phyloP scores from a whole-genome alignment of 2,113 vertebrate genomes.

The Hemiprocne comata region DNA sequence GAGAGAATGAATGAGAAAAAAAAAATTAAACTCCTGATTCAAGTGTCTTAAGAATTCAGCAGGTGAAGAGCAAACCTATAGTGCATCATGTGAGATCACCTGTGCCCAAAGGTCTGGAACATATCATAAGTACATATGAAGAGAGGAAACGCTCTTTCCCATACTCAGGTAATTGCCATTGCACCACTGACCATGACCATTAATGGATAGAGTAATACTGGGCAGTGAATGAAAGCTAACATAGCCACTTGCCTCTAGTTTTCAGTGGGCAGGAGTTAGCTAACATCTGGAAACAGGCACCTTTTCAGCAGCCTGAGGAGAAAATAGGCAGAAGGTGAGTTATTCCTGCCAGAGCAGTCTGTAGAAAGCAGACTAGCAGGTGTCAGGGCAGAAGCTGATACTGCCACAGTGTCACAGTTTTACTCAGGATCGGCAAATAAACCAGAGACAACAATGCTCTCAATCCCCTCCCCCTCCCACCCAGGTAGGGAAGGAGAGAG shows the following conservation, averaged over 20 bases:
- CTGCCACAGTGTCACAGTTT: too few relatives aligned
- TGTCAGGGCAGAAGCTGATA: neutral
- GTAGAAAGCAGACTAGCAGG: neutral
- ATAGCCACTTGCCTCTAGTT: neutral
- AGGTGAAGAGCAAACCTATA: neutral
- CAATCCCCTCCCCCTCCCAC: too few relatives aligned
- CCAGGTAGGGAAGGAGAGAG: too few relatives aligned
- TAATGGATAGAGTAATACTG: neutral
- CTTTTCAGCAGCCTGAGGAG: accelerated
- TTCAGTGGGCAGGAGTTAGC: neutral
- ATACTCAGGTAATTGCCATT: neutral
- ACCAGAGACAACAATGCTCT: too few relatives aligned
- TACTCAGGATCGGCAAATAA: too few relatives aligned
- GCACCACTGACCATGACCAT: accelerated
- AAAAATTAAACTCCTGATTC: neutral
- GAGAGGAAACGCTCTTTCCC: neutral
- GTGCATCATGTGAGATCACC: neutral
- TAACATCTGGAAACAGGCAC: neutral
- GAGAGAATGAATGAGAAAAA: neutral
- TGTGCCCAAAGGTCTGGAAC: neutral
- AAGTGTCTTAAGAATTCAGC: neutral
- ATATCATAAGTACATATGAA: neutral
- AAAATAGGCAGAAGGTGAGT: neutral
- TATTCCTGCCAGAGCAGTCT: neutral
- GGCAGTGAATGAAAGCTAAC: neutral